phyloP scores from a whole-genome alignment of 2,113 vertebrate genomes.

The Perca schrenkii region DNA sequence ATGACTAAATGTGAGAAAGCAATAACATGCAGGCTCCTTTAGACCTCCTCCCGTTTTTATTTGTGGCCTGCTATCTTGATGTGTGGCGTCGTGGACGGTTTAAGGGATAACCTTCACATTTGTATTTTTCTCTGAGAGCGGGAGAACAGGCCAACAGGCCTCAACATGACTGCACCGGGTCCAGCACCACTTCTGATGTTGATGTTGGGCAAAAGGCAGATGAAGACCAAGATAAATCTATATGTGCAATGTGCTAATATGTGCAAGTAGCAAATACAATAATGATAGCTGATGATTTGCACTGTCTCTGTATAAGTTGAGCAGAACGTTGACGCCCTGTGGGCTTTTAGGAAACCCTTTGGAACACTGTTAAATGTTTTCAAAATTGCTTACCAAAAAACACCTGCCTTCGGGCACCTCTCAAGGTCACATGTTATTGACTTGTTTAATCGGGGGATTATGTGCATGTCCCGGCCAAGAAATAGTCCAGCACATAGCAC shows the following conservation, averaged over 20 bases:
- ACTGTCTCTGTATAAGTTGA: background rate
- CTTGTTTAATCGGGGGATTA: background rate
- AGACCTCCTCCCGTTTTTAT: background rate
- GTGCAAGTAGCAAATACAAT: too few species aligned
- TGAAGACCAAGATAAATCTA: constrained; percentile 3
- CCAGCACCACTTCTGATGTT: background rate
- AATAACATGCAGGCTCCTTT: constrained; percentile 4
- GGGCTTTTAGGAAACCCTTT: background rate
- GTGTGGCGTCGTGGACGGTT: constrained; percentile 15
- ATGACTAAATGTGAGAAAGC: background rate
- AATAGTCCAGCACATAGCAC: background rate
- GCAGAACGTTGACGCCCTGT: background rate
- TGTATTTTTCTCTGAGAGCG: background rate
- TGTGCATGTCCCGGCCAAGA: background rate
- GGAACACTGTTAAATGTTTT: background rate
- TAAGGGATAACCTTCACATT: background rate
- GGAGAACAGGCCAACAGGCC: constrained; percentile 51
- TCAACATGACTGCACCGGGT: constrained; percentile 25
- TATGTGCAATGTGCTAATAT: too few species aligned
- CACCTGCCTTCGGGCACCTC: too few species aligned
- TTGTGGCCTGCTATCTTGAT: constrained; percentile 31
- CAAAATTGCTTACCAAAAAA: background rate
- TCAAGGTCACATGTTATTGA: background rate
- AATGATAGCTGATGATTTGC: background rate
- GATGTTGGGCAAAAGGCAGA: background rate